These are phyloP conservation scores for Rotaria magnacalcarata DNA, from an alignment of 2,888 invertebrate genomes.

Conservation along the genomic window DNA sequence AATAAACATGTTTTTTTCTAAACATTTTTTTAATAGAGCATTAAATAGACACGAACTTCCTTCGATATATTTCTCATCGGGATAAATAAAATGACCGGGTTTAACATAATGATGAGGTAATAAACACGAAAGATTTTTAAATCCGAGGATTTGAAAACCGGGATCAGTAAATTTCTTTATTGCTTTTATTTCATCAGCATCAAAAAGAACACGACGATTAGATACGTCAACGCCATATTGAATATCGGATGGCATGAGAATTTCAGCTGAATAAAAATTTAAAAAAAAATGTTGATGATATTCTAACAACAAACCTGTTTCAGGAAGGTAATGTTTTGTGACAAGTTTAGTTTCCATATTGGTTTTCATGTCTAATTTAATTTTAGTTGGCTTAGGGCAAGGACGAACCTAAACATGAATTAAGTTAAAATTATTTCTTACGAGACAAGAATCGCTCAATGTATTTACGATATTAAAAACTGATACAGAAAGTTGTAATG, in stretches of 20 bases:
- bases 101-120: constrained; percentile 63
- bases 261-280: constrained; percentile 52
- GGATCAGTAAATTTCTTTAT: constrained; percentile 58
- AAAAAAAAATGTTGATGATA: not conserved
- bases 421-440: too few relatives aligned
- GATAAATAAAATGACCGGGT: constrained; percentile 69
- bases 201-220: constrained; percentile 58
- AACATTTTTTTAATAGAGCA: constrained; percentile 68
- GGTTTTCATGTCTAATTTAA: constrained; percentile 59
- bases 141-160: constrained; percentile 58
- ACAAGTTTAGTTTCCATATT: constrained; percentile 59
- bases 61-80: constrained; percentile 64
- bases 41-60: constrained; percentile 70
- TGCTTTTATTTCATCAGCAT: constrained; percentile 59
- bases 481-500: not conserved
- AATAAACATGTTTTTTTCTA: constrained; percentile 59
- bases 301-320: not conserved
- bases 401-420: constrained; percentile 50
- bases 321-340: constrained; percentile 46
- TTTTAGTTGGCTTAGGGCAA: constrained; percentile 55
- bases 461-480: constrained; percentile 19
- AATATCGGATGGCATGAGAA: constrained; percentile 61
- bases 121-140: constrained; percentile 57
- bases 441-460: too few relatives aligned
- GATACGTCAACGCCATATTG: constrained; percentile 58